A percentile compares a stretch with the other conserved stretches of the same genome.
Evolutionary conservation across 2,113 vertebrate species (phyloP).

Genomic region (Equus przewalskii): DNA sequence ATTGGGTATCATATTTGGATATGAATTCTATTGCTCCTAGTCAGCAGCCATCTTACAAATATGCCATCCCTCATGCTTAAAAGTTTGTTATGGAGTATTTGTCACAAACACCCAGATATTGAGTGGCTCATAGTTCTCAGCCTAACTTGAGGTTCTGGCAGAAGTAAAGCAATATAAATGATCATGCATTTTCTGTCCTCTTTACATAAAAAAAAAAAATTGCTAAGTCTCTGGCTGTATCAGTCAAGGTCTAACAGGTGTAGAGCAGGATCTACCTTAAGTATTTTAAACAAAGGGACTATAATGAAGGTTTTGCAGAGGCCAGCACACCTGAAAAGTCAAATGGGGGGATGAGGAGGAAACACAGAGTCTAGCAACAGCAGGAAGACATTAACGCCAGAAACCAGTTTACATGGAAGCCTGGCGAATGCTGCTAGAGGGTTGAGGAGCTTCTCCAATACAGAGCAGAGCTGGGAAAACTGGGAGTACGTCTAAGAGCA

Average conservation of each 20-base stretch:
- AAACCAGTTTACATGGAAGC: not conserved
- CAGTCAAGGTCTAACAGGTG: not conserved
- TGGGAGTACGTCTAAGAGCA: not conserved
- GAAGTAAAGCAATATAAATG: not conserved
- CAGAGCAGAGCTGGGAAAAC: not conserved
- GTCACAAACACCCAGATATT: not conserved
- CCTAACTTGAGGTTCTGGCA: not conserved
- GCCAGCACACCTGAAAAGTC: not conserved
- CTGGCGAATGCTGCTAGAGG: not conserved
- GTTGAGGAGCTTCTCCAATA: fast-evolving
- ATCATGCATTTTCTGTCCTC: not conserved
- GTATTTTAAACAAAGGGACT: not conserved
- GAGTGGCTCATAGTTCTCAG: not conserved
- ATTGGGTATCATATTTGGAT: not conserved
- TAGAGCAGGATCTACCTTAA: not conserved
- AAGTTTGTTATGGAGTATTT: not conserved
- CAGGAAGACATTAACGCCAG: not conserved
- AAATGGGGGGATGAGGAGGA: not conserved
- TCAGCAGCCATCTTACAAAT: not conserved
- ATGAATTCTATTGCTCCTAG: not conserved
- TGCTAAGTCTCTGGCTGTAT: not conserved
- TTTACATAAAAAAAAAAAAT: not conserved
- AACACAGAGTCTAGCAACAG: not conserved
- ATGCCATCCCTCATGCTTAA: not conserved
- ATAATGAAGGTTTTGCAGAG: not conserved